Base-by-base conservation (phyloP, 2,113 vertebrate species). In the Fregetta grallaria region DNA sequence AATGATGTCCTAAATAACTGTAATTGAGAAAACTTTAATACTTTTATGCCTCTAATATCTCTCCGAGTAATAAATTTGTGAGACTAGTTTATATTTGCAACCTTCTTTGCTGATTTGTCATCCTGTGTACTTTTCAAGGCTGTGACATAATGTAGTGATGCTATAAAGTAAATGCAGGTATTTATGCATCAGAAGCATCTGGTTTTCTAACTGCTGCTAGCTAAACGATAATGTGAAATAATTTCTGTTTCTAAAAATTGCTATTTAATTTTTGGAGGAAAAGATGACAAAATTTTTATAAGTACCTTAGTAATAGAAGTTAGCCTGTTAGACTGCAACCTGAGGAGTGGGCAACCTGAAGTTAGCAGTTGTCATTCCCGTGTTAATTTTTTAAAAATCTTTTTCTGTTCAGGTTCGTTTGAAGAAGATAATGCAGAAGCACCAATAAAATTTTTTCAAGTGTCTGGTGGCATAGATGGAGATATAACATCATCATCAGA, bases 401-500 rank as follows among this genome's bases (percentile, higher is more conserved):
- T 45, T 89, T 85, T 80, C 25, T 94, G 0, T 92, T 56, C 62
- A 99, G 99, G 99, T 44, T 99, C 98, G 30, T 99, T 99, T 96
- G 99, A 99, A 97, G 99, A 99, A 96, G 98, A 98, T 86, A 97
- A 96, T 36, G 97, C 98, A 75, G 98, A 98, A 61, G 94, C 97
- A 38, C 97, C 98, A 32, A 15, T 98, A 42, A 98, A 97, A 38
- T 99, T 99, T 97, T 97, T 99, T 94, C 98, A 98, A 34, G 99
- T 99, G 63, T 99, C 98, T 65, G 98, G 99, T 95, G 98, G 98
- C 27, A 98, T 98, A 88, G 99, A 99, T 93, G 99, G 99, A 97
- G 99, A 99, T 87, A 98, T 98, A 97, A 95, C 98, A 7, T 98
- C 99, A 8, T 99, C 99, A 10, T 99, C 99, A 59, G 99, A 99